A percentile compares a stretch with the other conserved stretches of the same genome.
These are phyloP conservation scores for Hippopotamyrus pictus DNA, from an alignment of 2,797 vertebrate species.

Conservation along the genomic window DNA sequence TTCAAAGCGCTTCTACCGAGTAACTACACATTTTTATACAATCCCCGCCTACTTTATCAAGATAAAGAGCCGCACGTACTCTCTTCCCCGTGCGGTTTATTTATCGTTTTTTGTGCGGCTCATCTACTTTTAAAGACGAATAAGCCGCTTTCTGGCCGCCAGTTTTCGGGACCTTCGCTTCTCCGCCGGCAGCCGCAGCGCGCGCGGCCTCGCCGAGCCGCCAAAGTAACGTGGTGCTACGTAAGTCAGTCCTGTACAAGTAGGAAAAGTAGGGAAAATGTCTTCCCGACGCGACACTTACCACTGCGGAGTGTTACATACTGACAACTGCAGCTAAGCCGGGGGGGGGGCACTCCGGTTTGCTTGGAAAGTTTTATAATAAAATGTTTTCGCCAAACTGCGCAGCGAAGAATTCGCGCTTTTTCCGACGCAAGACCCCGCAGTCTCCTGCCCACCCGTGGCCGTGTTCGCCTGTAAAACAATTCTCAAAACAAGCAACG, in stretches of 20 bases:
- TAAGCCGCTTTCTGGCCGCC: not conserved
- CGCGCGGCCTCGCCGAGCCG: not conserved
- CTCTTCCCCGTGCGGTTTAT: not conserved
- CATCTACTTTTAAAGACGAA: not conserved
- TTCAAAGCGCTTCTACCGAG: not conserved
- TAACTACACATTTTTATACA: not conserved
- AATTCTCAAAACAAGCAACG: not conserved
- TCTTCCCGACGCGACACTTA: slow-evolving; percentile 16
- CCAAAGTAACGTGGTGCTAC: slow-evolving; percentile 4
- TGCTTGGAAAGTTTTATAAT: slow-evolving; percentile 6
- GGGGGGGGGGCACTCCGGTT: not conserved
- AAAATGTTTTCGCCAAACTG: slow-evolving; percentile 24
- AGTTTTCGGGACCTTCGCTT: not conserved
- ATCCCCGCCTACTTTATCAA: not conserved
- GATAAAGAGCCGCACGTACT: not conserved
- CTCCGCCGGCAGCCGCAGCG: not conserved
- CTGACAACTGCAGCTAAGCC: not conserved
- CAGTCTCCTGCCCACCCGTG: not conserved
- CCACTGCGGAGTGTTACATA: slow-evolving; percentile 33
- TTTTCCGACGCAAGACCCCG: slow-evolving; percentile 55
- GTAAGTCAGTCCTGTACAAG: not conserved
- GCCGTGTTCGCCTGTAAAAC: not conserved
- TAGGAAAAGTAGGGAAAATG: not conserved
- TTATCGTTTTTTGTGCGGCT: not conserved
- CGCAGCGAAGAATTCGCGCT: slow-evolving; percentile 63